Conservation (phyloP, 2,888 invertebrate genomes). For the Ecdyonurus torrentis region DNA sequence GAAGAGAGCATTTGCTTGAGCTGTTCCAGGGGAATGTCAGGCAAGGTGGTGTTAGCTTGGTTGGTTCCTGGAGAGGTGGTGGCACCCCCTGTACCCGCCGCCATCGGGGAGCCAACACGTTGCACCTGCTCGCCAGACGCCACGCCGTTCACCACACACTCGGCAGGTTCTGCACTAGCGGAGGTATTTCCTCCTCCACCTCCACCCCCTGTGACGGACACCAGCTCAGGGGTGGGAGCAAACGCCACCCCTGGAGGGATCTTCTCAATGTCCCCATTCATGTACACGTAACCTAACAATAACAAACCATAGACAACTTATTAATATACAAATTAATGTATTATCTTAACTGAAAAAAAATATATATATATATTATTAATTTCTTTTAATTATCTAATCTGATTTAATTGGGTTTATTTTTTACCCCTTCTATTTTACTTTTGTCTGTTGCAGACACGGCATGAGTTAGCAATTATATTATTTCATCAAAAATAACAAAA, state of each 20-base stretch:
- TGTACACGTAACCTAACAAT: conserved; percentile 51
- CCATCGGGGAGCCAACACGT: background rate
- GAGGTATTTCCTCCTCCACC: conserved; percentile 3
- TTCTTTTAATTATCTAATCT: too few relatives aligned
- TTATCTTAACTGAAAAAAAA: background rate
- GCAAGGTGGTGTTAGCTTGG: conserved; percentile 26
- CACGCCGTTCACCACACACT: conserved; percentile 14
- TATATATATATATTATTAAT: too few relatives aligned
- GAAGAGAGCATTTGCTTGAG: conserved; percentile 60
- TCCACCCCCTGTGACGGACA: conserved; percentile 21
- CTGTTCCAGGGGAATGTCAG: conserved; percentile 49
- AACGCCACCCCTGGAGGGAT: conserved; percentile 52
- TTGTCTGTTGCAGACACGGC: too few relatives aligned
- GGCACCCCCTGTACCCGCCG: conserved; percentile 5
- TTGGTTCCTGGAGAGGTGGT: conserved; percentile 5
- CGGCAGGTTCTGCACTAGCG: conserved; percentile 15
- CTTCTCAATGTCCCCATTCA: conserved; percentile 70
- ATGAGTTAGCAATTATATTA: too few relatives aligned
- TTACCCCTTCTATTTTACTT: too few relatives aligned
- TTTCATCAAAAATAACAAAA: too few relatives aligned
- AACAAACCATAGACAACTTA: too few relatives aligned
- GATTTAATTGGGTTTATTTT: too few relatives aligned
- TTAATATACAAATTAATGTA: background rate
- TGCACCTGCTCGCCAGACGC: conserved; percentile 6
- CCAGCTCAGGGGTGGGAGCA: conserved; percentile 48